Evolutionary conservation across 2,888 invertebrate genomes (phyloP).

Genomic region (Rhagium mordax): DNA sequence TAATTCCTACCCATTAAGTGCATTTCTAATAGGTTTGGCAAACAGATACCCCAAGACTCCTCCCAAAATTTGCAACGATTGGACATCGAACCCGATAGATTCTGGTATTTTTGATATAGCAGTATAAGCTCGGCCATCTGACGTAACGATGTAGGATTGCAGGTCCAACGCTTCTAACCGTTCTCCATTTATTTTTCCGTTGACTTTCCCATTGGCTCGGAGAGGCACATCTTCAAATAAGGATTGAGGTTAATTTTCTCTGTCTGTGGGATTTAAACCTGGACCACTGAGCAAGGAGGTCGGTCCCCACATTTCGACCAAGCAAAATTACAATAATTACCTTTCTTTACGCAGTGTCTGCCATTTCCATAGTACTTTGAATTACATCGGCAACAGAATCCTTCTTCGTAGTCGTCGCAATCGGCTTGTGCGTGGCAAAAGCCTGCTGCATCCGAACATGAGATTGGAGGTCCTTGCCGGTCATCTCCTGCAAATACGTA

Average conservation of each 20-base stretch:
- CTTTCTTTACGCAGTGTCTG: conserved; percentile 86
- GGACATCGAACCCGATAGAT: conserved; percentile 84
- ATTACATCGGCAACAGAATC: conserved; percentile 92
- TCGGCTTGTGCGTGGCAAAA: conserved; percentile 87
- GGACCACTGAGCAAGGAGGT: no score
- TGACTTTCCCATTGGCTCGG: conserved; percentile 91
- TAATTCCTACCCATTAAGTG: conserved; percentile 80
- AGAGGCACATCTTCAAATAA: conserved; percentile 82
- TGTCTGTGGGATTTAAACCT: no score
- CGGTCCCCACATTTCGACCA: no score
- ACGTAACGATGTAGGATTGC: conserved; percentile 92
- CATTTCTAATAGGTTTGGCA: conserved; percentile 82
- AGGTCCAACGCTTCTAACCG: conserved; percentile 83
- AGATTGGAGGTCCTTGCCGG: conserved; percentile 30
- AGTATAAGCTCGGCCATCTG: conserved; percentile 90
- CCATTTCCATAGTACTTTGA: conserved; percentile 95
- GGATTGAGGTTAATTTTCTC: no score
- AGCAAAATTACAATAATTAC: conserved; percentile 63
- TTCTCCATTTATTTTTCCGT: conserved; percentile 86
- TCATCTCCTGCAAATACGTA: conserved; percentile 26
- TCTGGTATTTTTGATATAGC: conserved; percentile 88
- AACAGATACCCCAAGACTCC: conserved; percentile 95
- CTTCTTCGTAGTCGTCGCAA: conserved; percentile 86
- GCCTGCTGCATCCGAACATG: conserved; percentile 76
- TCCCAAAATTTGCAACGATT: conserved; percentile 87